phyloP scores from a whole-genome alignment of 1,140 invertebrate genomes.

The Zaprionus kolodkinae region DNA sequence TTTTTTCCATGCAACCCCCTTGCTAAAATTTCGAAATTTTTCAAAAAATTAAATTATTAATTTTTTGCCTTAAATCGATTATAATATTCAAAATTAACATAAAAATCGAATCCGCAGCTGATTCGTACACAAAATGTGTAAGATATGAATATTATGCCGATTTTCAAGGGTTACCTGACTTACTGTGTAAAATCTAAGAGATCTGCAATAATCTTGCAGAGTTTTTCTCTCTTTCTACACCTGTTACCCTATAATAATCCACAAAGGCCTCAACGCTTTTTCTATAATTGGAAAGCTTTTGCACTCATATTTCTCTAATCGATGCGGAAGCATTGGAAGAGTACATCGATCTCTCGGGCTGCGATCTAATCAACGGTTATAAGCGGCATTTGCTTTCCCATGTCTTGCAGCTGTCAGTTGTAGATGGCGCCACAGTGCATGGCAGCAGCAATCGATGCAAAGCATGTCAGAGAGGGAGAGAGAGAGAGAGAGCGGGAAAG shows the following conservation, averaged over 20 bases:
- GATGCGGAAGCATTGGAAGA: neutral
- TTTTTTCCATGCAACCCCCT: no score
- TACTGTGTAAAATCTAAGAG: no score
- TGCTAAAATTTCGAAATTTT: no score
- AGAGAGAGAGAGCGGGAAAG: neutral
- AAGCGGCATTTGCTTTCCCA: slow-evolving; percentile 9
- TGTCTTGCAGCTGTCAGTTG: slow-evolving; percentile 4
- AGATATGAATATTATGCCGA: no score
- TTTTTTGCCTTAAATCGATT: no score
- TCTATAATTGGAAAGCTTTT: neutral
- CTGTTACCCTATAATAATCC: neutral
- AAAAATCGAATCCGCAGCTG: no score
- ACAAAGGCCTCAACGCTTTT: neutral
- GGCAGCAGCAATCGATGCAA: slow-evolving; percentile 23
- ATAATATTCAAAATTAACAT: no score
- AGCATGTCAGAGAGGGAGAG: neutral
- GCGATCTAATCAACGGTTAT: slow-evolving; percentile 7
- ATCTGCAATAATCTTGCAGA: no score
- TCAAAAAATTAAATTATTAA: no score
- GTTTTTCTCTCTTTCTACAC: neutral
- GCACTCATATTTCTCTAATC: slow-evolving; percentile 1
- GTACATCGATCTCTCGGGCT: neutral
- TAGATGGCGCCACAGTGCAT: slow-evolving; percentile 13
- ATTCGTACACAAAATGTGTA: no score
- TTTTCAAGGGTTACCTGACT: no score